These are phyloP conservation scores for Cavia porcellus DNA, from an alignment of 2,113 vertebrate species.

Conservation along the genomic window DNA sequence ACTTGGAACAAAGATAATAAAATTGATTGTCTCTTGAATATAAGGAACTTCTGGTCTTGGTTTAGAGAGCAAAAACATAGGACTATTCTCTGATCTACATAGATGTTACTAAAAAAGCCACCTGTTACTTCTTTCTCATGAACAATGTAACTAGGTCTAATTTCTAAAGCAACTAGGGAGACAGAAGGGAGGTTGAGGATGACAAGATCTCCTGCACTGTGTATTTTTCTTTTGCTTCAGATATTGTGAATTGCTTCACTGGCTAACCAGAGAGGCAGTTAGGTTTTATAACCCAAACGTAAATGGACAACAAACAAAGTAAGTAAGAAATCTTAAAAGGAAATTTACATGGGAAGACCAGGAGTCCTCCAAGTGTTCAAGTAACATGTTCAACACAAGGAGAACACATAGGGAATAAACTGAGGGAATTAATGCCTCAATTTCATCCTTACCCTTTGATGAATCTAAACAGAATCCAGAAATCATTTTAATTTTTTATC, in stretches of 20 bases:
- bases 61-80: background rate
- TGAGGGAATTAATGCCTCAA: background rate
- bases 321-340: background rate
- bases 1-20: background rate
- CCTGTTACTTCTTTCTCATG: background rate
- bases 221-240: background rate
- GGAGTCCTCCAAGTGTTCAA: background rate
- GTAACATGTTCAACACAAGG: background rate
- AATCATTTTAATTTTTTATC: conserved; percentile 27
- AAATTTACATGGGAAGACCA: background rate
- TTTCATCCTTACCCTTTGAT: background rate
- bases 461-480: background rate
- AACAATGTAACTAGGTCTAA: background rate
- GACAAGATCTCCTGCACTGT: background rate
- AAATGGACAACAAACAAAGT: background rate
- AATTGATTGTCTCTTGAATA: background rate
- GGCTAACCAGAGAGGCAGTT: background rate
- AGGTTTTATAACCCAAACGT: background rate
- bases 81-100: background rate
- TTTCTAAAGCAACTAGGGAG: background rate
- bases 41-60: background rate
- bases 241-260: background rate
- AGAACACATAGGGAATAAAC: background rate
- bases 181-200: background rate
- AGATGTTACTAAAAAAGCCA: background rate